These are phyloP conservation scores for Harpalus rufipes DNA, from an alignment of 2,888 invertebrate genomes.

Conservation along the genomic window DNA sequence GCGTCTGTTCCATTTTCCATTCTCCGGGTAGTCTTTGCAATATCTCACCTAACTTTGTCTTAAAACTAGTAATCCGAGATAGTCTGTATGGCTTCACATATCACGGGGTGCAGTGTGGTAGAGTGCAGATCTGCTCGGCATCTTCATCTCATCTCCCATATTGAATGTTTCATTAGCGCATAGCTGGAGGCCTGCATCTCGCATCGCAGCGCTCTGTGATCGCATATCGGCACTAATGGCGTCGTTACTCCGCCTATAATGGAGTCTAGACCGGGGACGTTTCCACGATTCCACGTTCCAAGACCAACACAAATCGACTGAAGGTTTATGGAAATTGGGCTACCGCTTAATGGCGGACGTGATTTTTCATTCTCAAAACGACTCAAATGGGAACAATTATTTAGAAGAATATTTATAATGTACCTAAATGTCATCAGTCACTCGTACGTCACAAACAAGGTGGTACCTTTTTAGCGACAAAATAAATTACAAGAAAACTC, in stretches of 20 bases:
- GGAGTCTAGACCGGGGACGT: conserved; percentile 65
- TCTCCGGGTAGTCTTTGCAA: background rate
- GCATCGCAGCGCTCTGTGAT: conserved; percentile 48
- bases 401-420: too few relatives aligned
- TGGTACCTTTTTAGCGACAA: too few relatives aligned
- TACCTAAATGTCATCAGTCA: too few relatives aligned
- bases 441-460: too few relatives aligned
- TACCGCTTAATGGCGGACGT: conserved; percentile 19
- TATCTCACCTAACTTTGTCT: background rate
- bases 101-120: background rate
- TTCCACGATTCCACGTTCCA: conserved; percentile 53
- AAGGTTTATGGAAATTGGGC: conserved; percentile 27
- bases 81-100: background rate
- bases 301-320: conserved; percentile 5
- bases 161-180: conserved; percentile 64
- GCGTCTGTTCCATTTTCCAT: background rate
- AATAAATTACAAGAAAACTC: too few relatives aligned
- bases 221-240: conserved; percentile 66
- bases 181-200: conserved; percentile 14
- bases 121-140: background rate
- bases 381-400: background rate
- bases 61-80: background rate
- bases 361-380: conserved; percentile 34
- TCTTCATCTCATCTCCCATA: conserved; percentile 17
- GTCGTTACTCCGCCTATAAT: conserved; percentile 65